phyloP scores from a whole-genome alignment of 2,888 invertebrate species.

The Sarcophaga rosellei region DNA sequence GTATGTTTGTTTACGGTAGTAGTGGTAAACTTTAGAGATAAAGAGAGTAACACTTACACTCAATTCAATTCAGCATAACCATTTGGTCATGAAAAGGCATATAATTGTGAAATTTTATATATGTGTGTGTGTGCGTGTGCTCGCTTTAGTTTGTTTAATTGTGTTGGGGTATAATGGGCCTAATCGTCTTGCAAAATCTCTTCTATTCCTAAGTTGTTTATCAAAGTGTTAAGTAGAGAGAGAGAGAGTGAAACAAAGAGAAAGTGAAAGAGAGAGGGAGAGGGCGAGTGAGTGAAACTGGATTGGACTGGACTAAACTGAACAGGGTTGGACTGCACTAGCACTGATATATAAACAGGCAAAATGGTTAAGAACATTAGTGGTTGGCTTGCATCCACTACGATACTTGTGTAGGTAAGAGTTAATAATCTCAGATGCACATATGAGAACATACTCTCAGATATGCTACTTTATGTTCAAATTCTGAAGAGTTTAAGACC shows the following conservation, averaged over 20 bases:
- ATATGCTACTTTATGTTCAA: background rate
- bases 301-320: too few species aligned
- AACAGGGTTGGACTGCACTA: too few species aligned
- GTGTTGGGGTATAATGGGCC: background rate
- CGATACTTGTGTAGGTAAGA: background rate
- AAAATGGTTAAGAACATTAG: too few species aligned
- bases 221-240: background rate
- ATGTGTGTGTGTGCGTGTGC: background rate
- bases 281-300: background rate
- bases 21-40: background rate
- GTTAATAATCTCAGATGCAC: too few species aligned
- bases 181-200: conserved; percentile 42
- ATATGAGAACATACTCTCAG: background rate
- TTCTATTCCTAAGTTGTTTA: conserved; percentile 34
- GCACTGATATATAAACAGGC: too few species aligned
- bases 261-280: background rate
- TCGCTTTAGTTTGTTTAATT: background rate
- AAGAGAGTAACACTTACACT: background rate
- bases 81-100: too few species aligned
- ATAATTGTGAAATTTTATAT: background rate
- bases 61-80: background rate
- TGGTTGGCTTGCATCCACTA: too few species aligned
- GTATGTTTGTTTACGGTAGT: background rate
- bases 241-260: too few species aligned
- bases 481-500: too few species aligned